Conservation (phyloP, 2,797 vertebrate species). For the Myiotriccus ornatus region DNA sequence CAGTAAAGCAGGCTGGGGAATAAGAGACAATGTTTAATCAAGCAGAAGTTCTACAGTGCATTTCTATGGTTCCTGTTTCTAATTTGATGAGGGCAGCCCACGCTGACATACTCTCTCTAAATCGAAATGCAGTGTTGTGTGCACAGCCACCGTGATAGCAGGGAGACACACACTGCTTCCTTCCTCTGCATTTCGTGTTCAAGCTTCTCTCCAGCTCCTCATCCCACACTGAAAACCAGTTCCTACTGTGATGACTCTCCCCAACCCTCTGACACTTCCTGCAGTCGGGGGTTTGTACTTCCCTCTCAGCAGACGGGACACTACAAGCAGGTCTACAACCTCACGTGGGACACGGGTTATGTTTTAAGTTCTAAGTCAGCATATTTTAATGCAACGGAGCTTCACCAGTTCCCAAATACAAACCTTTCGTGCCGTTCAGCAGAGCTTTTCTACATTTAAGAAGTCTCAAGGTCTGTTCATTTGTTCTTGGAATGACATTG, state of each 20-base stretch:
- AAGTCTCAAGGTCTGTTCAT: neutral
- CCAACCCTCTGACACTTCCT: neutral
- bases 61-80: neutral
- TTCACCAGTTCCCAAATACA: neutral
- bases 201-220: neutral
- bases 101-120: neutral
- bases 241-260: neutral
- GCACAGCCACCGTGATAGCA: neutral
- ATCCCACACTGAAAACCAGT: neutral
- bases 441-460: neutral
- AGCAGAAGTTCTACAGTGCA: neutral
- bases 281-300: neutral
- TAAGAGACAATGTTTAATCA: neutral
- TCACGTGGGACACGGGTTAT: neutral
- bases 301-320: neutral
- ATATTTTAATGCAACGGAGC: neutral
- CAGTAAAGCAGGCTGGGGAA: neutral
- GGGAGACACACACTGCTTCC: neutral
- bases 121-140: neutral
- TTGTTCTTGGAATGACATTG: neutral
- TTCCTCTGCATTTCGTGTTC: neutral
- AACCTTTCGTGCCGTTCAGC: neutral
- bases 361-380: neutral
- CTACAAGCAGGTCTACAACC: neutral
- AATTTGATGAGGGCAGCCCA: neutral